Percentiles rank a stretch among this genome's conserved stretches.
phyloP scores from a whole-genome alignment of 2,888 invertebrate species.

The Pristionchus exspectatus region DNA sequence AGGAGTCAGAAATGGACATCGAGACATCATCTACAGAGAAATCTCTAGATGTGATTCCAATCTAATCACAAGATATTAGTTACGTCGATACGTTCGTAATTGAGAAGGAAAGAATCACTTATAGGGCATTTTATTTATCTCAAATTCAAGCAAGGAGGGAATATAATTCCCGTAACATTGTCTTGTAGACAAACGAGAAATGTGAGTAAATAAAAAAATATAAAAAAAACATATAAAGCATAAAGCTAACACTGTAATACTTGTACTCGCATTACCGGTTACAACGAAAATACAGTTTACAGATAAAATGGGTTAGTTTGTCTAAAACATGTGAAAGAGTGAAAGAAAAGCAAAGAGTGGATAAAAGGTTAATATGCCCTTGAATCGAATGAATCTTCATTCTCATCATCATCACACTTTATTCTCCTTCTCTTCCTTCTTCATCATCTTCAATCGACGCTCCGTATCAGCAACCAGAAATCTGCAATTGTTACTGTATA shows the following conservation, averaged over 20 bases:
- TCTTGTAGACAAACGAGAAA: slow-evolving; percentile 13
- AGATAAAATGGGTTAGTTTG: slow-evolving; percentile 9
- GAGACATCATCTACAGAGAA: neutral
- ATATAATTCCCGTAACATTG: neutral
- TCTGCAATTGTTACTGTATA: neutral
- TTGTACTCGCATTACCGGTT: slow-evolving; percentile 1
- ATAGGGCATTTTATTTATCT: neutral
- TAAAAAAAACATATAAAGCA: neutral
- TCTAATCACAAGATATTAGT: neutral
- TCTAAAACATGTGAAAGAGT: neutral
- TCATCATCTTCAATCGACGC: neutral
- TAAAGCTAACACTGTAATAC: neutral
- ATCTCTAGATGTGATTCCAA: neutral
- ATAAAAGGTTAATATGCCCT: neutral
- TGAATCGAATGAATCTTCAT: neutral
- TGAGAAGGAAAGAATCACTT: neutral
- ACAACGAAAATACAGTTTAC: neutral
- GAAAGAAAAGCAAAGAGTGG: neutral
- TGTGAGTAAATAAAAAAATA: neutral
- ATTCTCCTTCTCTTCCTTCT: slow-evolving; percentile 7
- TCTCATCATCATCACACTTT: neutral
- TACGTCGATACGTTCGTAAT: neutral
- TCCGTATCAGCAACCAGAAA: slow-evolving; percentile 5
- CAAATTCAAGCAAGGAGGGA: neutral
- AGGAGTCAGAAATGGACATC: slow-evolving; percentile 44